Conservation (phyloP, 1,140 invertebrate species). For the Vollenhovia emeryi region DNA sequence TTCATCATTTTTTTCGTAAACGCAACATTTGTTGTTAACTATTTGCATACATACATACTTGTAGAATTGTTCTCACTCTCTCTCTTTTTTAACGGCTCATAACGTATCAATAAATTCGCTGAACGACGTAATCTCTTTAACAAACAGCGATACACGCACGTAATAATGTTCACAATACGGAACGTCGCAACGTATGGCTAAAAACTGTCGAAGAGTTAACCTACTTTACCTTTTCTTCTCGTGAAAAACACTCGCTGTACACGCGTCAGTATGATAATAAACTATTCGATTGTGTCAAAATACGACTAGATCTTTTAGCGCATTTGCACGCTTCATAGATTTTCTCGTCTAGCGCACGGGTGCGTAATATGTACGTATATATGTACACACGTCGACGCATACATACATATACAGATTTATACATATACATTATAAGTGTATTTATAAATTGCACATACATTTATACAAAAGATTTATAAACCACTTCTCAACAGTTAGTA, state of each 20-base stretch:
- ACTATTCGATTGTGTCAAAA: slow-evolving; percentile 78
- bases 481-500: slow-evolving; percentile 36
- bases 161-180: slow-evolving; percentile 56
- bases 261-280: slow-evolving; percentile 67
- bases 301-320: slow-evolving; percentile 76
- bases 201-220: slow-evolving; percentile 52
- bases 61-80: neutral
- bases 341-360: slow-evolving; percentile 15
- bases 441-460: slow-evolving; percentile 52
- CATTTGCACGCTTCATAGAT: slow-evolving; percentile 53
- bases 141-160: slow-evolving; percentile 22
- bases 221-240: slow-evolving; percentile 22
- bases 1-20: neutral
- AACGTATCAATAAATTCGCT: slow-evolving; percentile 65
- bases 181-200: slow-evolving; percentile 48
- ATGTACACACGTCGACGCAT: slow-evolving; percentile 59
- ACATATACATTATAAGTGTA: slow-evolving; percentile 49
- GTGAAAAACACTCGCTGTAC: slow-evolving; percentile 74
- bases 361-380: slow-evolving; percentile 54
- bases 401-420: slow-evolving; percentile 64
- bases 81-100: slow-evolving; percentile 20
- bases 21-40: neutral
- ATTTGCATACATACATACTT: neutral
- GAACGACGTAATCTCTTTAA: slow-evolving; percentile 37
- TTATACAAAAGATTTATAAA: slow-evolving; percentile 58